These are phyloP conservation scores for Esperia sulphurella DNA, from an alignment of 2,888 invertebrate genomes.

Conservation along the genomic window DNA sequence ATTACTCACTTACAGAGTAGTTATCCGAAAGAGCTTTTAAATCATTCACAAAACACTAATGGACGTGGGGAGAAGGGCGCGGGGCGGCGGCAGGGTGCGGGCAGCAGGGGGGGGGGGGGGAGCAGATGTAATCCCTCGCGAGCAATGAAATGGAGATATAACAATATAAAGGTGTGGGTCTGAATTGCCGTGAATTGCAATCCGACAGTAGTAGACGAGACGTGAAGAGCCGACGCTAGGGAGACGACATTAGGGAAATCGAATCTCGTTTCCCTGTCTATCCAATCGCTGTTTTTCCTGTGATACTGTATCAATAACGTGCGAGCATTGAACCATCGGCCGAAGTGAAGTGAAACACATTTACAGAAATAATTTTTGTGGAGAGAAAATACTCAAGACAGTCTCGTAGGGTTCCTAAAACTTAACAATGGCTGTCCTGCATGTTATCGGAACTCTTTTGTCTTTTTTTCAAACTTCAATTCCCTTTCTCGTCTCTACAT, in stretches of 20 bases:
- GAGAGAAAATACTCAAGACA: too few species aligned
- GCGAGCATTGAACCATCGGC: slow-evolving; percentile 2
- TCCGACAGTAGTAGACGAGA: slow-evolving; percentile 29
- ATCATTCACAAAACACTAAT: slow-evolving; percentile 80
- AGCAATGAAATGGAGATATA: slow-evolving; percentile 76
- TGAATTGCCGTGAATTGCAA: slow-evolving; percentile 64
- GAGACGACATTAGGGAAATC: slow-evolving; percentile 18
- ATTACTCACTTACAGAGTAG: slow-evolving; percentile 80
- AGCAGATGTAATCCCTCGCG: slow-evolving; percentile 69
- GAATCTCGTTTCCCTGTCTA: slow-evolving; percentile 15
- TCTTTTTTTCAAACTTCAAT: neutral
- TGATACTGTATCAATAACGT: slow-evolving; percentile 10
- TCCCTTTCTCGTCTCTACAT: neutral
- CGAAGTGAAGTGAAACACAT: neutral
- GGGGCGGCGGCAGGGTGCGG: slow-evolving; percentile 30
- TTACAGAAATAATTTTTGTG: neutral
- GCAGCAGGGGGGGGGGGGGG: slow-evolving; percentile 31
- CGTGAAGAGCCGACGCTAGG: slow-evolving; percentile 9
- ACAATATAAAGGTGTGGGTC: slow-evolving; percentile 73
- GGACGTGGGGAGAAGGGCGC: slow-evolving; percentile 61
- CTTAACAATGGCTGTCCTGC: too few species aligned
- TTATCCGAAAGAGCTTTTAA: slow-evolving; percentile 80
- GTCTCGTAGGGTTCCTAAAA: too few species aligned
- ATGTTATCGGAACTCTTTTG: too few species aligned
- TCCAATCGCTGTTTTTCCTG: slow-evolving; percentile 12